Evolutionary conservation across 92 coral and sea anemone genomes (phyloP).

Genomic region (Plumapathes pennacea): DNA sequence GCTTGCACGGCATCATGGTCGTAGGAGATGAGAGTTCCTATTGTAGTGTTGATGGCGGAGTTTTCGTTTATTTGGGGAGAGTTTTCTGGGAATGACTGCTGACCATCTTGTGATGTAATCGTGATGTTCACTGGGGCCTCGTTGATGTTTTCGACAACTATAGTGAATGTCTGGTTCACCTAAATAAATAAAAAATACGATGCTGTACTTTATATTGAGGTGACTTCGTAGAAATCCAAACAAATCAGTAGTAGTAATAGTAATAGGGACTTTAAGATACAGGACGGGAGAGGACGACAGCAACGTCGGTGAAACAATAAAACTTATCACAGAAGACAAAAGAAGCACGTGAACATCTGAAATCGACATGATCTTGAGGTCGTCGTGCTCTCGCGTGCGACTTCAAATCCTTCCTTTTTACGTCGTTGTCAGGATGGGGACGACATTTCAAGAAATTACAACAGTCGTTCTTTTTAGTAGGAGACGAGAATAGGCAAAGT

Average conservation of each 20-base stretch:
- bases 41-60: conserved; percentile 56
- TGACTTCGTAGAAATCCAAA: not conserved
- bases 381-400: no score
- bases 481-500: no score
- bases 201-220: not conserved
- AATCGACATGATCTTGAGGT: no score
- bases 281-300: no score
- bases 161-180: conserved; percentile 71
- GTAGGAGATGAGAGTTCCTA: conserved; percentile 81
- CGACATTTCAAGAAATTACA: no score
- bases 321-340: no score
- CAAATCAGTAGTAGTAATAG: not conserved
- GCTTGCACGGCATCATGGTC: conserved; percentile 88
- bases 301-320: no score
- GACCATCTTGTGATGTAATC: conserved; percentile 63
- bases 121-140: conserved; percentile 91
- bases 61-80: conserved; percentile 69
- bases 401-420: no score
- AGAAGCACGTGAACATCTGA: no score
- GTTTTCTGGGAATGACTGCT: conserved; percentile 75
- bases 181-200: conserved; percentile 23
- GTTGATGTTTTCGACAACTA: conserved; percentile 76
- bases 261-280: no score
- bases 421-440: no score
- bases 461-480: no score